These are phyloP conservation scores for Daboia siamensis DNA, from an alignment of 2,113 vertebrate genomes.

Conservation along the genomic window DNA sequence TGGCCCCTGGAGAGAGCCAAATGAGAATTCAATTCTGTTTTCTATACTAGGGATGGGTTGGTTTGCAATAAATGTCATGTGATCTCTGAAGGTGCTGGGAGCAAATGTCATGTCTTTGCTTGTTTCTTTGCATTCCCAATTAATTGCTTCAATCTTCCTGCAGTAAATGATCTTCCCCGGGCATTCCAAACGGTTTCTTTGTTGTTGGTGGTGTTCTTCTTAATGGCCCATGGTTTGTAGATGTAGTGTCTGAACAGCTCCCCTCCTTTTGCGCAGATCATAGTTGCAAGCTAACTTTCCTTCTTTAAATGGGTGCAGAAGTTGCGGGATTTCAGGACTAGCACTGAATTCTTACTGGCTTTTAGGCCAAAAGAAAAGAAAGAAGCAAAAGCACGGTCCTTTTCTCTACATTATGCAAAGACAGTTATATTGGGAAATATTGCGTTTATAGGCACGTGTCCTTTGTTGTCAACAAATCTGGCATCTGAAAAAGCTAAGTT, in stretches of 20 bases:
- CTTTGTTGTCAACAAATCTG: too few relatives aligned
- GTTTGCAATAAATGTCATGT: constrained; percentile 27
- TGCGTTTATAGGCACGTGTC: neutral
- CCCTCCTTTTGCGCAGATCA: neutral
- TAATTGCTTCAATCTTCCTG: neutral
- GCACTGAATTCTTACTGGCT: neutral
- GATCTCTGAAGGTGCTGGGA: constrained; percentile 16
- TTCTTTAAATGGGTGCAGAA: neutral
- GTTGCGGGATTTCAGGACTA: neutral
- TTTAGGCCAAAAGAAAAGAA: neutral
- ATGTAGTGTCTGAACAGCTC: neutral
- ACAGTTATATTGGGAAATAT: neutral
- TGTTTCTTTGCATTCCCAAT: neutral
- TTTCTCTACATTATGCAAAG: neutral
- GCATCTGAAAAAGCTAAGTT: neutral
- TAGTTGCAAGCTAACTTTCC: neutral
- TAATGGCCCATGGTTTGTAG: neutral
- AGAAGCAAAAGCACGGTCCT: neutral
- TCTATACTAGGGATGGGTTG: constrained; percentile 24
- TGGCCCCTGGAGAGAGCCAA: neutral
- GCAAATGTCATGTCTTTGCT: neutral
- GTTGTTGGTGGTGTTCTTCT: neutral
- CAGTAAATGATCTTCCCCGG: neutral
- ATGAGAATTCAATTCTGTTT: constrained; percentile 12
- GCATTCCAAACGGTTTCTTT: neutral